phyloP scores from a whole-genome alignment of 2,113 vertebrate genomes.

The Spea bombifrons region DNA sequence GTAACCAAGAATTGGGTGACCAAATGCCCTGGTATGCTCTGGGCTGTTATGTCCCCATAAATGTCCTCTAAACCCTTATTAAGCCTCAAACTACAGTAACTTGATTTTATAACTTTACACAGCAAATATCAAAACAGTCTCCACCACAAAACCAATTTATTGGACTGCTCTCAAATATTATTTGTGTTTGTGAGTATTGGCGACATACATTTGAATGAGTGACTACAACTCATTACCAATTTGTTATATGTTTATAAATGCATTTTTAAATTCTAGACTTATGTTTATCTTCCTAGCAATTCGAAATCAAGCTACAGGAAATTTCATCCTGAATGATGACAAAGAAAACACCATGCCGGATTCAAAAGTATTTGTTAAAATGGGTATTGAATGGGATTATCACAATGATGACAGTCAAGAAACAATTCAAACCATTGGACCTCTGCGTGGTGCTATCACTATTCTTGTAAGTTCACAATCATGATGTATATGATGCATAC shows the following conservation, averaged over 20 bases:
- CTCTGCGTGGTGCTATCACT: slow-evolving; percentile 77
- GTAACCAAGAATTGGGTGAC: no score
- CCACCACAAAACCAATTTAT: no score
- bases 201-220: background rate
- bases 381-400: slow-evolving; percentile 95
- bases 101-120: no score
- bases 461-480: slow-evolving; percentile 77
- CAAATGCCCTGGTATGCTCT: no score
- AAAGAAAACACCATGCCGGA: slow-evolving; percentile 76
- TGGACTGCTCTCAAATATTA: no score
- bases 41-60: no score
- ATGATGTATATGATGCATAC: background rate
- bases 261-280: background rate
- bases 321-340: slow-evolving; percentile 85
- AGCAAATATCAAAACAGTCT: no score
- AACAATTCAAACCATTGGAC: slow-evolving; percentile 88
- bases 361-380: slow-evolving; percentile 82
- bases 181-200: no score
- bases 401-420: slow-evolving; percentile 84
- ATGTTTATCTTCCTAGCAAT: slow-evolving; percentile 69
- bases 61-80: no score
- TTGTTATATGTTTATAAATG: background rate
- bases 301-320: slow-evolving; percentile 86
- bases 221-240: background rate
- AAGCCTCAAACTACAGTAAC: no score